These are phyloP conservation scores for Antedon mediterranea DNA, from an alignment of 53 echinoderm and acorn worm species.

Conservation along the genomic window DNA sequence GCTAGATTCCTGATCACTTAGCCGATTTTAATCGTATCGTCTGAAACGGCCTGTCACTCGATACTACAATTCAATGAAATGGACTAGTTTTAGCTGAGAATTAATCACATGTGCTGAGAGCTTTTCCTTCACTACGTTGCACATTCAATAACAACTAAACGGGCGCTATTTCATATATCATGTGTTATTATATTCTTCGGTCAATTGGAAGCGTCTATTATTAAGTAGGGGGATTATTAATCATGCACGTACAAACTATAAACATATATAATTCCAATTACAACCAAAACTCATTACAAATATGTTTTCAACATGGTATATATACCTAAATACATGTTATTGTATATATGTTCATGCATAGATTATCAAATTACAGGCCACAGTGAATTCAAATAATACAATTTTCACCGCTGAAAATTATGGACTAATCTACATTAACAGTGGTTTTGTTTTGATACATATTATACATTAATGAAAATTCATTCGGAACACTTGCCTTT, in stretches of 20 bases:
- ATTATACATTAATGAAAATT: conserved; percentile 23
- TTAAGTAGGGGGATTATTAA: neutral
- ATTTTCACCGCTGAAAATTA: neutral
- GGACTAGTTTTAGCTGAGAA: conserved; percentile 33
- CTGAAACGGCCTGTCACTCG: conserved; percentile 16
- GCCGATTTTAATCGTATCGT: neutral
- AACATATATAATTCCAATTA: too few species aligned
- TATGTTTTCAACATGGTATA: too few species aligned
- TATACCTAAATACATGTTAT: too few species aligned
- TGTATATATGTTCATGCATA: too few species aligned
- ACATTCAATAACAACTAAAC: conserved; percentile 40
- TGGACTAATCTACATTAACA: neutral
- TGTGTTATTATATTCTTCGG: conserved; percentile 39
- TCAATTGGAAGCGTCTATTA: conserved; percentile 27
- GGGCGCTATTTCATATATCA: conserved; percentile 35
- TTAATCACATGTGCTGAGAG: conserved; percentile 28
- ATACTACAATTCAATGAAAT: conserved; percentile 23
- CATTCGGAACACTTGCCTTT: conserved; percentile 4
- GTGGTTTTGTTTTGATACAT: conserved; percentile 16
- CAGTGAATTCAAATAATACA: neutral
- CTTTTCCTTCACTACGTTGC: conserved; percentile 26
- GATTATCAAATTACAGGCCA: too few species aligned
- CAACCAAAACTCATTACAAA: too few species aligned
- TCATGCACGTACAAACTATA: too few species aligned
- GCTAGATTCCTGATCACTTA: neutral